These are phyloP conservation scores for Nesogale talazaci DNA, from an alignment of 2,113 vertebrate genomes.

Conservation along the genomic window DNA sequence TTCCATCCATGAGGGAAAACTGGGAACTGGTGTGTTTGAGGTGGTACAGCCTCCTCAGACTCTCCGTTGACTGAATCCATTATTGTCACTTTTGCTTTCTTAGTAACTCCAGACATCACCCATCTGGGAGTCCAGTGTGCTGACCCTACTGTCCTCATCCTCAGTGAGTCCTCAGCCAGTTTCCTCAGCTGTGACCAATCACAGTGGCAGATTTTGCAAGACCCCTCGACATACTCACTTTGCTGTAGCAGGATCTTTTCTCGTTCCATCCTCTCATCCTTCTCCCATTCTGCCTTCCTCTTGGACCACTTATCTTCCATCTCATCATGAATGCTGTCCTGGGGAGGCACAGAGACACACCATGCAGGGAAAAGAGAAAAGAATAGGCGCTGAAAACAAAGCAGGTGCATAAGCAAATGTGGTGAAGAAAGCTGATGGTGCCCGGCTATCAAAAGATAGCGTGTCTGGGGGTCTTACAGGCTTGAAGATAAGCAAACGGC, in stretches of 20 bases:
- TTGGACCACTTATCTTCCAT: conserved; percentile 84
- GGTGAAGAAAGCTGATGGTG: too few relatives aligned
- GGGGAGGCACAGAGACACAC: not conserved
- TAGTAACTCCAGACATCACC: not conserved
- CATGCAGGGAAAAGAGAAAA: not conserved
- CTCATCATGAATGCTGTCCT: conserved; percentile 84
- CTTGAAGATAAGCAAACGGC: too few relatives aligned
- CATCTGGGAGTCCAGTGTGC: not conserved
- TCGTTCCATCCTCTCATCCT: conserved; percentile 78
- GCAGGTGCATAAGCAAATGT: too few relatives aligned
- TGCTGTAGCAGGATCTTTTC: conserved; percentile 81
- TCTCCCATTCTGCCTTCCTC: conserved; percentile 80
- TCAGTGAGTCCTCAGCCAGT: not conserved
- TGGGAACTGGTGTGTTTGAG: not conserved
- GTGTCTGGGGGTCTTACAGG: too few relatives aligned
- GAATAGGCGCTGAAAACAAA: not conserved
- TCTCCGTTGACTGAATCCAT: not conserved
- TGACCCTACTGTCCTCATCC: not conserved
- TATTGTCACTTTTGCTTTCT: not conserved
- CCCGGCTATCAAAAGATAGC: too few relatives aligned
- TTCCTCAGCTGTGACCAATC: not conserved
- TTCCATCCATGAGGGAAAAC: not conserved
- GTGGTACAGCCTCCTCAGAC: not conserved
- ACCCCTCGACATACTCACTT: conserved; percentile 71
- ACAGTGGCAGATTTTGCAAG: not conserved